Evolutionary conservation across 2,888 invertebrate genomes (phyloP).

Genomic region (Eupithecia insigniata): DNA sequence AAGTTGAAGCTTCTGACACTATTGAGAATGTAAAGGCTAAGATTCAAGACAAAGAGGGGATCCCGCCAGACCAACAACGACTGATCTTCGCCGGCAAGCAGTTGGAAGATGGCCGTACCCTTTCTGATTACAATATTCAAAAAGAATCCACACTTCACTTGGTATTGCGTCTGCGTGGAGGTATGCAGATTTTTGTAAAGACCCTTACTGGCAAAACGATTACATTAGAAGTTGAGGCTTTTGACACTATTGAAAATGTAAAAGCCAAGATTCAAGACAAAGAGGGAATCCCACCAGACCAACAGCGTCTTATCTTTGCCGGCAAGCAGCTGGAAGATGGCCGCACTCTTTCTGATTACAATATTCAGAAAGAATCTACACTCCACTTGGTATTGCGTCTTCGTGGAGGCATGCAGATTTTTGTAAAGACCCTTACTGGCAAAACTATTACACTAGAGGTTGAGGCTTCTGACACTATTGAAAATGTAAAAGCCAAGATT

Average conservation of each 20-base stretch:
- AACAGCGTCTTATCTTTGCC: slow-evolving; percentile 57
- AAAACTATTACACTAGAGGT: slow-evolving; percentile 59
- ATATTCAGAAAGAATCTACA: slow-evolving; percentile 59
- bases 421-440: slow-evolving; percentile 58
- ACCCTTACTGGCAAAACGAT: slow-evolving; percentile 59
- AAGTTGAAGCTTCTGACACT: slow-evolving; percentile 59
- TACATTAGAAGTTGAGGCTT: slow-evolving; percentile 54
- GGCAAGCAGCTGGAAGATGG: slow-evolving; percentile 59
- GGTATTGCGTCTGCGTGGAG: slow-evolving; percentile 58
- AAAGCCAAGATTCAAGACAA: slow-evolving; percentile 61
- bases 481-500: slow-evolving; percentile 59
- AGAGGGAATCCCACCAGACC: slow-evolving; percentile 60
- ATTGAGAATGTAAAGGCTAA: slow-evolving; percentile 65
- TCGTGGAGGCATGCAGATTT: slow-evolving; percentile 59
- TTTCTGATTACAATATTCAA: slow-evolving; percentile 62
- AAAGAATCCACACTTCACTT: slow-evolving; percentile 61
- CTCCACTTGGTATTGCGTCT: slow-evolving; percentile 55
- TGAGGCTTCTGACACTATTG: slow-evolving; percentile 56
- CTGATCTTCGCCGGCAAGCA: slow-evolving; percentile 62
- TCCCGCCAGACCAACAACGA: slow-evolving; percentile 62
- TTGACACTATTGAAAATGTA: slow-evolving; percentile 55
- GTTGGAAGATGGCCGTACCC: slow-evolving; percentile 59
- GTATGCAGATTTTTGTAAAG: slow-evolving; percentile 62
- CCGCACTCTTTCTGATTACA: slow-evolving; percentile 56
- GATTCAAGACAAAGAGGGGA: slow-evolving; percentile 62